phyloP scores from a whole-genome alignment of 2,888 invertebrate species.

The Hemaris fuciformis region DNA sequence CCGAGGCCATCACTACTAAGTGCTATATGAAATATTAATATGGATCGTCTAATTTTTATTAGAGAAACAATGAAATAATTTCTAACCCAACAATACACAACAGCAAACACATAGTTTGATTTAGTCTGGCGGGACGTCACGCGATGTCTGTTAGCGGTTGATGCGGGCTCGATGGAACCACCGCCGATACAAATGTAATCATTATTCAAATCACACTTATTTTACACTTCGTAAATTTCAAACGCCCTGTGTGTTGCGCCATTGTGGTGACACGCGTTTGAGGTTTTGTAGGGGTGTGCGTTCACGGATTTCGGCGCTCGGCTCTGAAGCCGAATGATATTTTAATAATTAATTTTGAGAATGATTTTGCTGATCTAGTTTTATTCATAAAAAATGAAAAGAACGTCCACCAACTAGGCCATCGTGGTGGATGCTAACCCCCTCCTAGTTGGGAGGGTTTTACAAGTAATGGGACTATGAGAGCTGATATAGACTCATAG shows the following conservation, averaged over 20 bases:
- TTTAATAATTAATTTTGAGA: too few relatives aligned
- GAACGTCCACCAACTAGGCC: too few relatives aligned
- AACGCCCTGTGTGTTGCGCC: background rate
- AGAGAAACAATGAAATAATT: too few relatives aligned
- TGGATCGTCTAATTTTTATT: too few relatives aligned
- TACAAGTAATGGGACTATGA: too few relatives aligned
- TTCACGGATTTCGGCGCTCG: background rate
- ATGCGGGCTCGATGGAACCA: background rate
- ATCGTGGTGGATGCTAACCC: too few relatives aligned
- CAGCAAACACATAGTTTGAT: background rate
- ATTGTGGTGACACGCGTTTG: conserved; percentile 10
- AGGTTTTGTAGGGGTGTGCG: conserved; percentile 1
- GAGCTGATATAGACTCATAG: too few relatives aligned
- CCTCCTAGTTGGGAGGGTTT: too few relatives aligned
- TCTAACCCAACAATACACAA: background rate
- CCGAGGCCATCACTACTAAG: too few relatives aligned
- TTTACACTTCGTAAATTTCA: conserved; percentile 14
- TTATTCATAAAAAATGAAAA: too few relatives aligned
- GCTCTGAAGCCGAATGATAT: background rate
- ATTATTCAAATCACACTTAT: conserved; percentile 12
- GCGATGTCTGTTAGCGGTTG: background rate
- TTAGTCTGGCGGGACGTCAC: background rate
- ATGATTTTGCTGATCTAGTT: too few relatives aligned
- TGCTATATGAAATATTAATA: too few relatives aligned
- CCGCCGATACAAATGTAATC: background rate